Base-by-base conservation (phyloP, 1,140 invertebrate genomes). In the Pygmarrhopalites habei region DNA sequence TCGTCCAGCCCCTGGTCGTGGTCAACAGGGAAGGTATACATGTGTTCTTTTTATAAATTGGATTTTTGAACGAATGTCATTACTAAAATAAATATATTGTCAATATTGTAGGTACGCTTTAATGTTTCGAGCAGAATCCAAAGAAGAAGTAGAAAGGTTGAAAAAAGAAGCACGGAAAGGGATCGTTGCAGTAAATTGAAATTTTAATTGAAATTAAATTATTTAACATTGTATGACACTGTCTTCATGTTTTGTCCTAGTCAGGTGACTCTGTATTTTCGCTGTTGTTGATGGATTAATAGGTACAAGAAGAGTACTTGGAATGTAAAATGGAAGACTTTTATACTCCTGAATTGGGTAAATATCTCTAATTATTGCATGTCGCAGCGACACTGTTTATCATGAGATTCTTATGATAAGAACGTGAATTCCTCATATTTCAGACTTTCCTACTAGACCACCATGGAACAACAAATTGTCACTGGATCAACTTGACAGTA, bases 401-500 rank as follows among this genome's bases (percentile, higher is more conserved):
- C n/a, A n/a, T n/a, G n/a, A n/a, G n/a, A n/a, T n/a, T n/a, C n/a
- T n/a, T n/a, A n/a, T n/a, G n/a, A n/a, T n/a, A n/a, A n/a, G n/a
- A n/a, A n/a, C n/a, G n/a, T n/a, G n/a, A n/a, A n/a, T n/a, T n/a
- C n/a, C n/a, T n/a, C n/a, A n/a, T n/a, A n/a, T n/a, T n/a, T n/a
- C n/a, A 21, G 83, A 87, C 68, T 90, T 94, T 75, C 91, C 92
- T 0, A 86, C 85, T 67, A 77, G 92, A 70, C 91, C 91, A 2
- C 74, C 81, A 0, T 95, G 91, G 91, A 81, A 85, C 72, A 87
- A 85, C 72, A 79, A 78, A 10, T 85, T 88, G 80, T 80, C 79
- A 2, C 84, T 83, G 64, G 82, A 85, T 30, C 75, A 85, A 53
- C 75, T 95, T 12, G 87, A 93, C 62, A 77, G 78, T 4, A 82